These are phyloP conservation scores for Tolypeutes matacus DNA, from an alignment of 2,797 vertebrate genomes.

Conservation along the genomic window DNA sequence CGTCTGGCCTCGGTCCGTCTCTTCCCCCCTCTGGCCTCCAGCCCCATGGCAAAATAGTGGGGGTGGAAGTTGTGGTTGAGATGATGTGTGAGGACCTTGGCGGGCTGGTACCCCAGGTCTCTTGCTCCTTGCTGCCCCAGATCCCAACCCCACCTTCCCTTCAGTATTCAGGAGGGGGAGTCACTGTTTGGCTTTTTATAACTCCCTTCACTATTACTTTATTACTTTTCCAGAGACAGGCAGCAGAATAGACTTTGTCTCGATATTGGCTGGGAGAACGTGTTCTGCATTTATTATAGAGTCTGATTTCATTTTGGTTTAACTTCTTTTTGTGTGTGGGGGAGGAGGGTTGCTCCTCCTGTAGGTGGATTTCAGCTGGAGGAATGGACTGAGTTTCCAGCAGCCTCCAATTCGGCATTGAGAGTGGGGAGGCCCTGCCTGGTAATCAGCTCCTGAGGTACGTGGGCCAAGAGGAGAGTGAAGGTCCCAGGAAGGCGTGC, in stretches of 20 bases:
- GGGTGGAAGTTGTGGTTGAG: background rate
- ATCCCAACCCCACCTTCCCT: background rate
- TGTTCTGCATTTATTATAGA: slow-evolving; percentile 66
- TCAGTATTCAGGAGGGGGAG: background rate
- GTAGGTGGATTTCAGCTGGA: background rate
- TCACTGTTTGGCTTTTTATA: slow-evolving; percentile 41
- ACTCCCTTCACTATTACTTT: slow-evolving; percentile 70
- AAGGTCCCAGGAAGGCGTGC: background rate
- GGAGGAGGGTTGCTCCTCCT: background rate
- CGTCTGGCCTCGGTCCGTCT: fast-evolving
- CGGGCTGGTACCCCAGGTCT: background rate
- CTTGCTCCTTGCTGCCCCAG: fast-evolving
- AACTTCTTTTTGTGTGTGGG: background rate
- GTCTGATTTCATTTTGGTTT: slow-evolving; percentile 62
- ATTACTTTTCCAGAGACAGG: slow-evolving; percentile 76
- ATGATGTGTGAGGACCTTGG: background rate
- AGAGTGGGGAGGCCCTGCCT: background rate
- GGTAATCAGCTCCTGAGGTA: background rate
- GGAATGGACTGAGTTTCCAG: background rate
- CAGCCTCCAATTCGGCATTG: background rate
- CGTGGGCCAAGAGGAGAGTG: background rate
- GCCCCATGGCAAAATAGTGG: background rate
- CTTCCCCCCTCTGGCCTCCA: background rate
- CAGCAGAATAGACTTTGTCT: slow-evolving; percentile 76
- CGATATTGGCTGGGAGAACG: slow-evolving; percentile 27